Percentiles rank a stretch among this genome's conserved stretches.
phyloP scores from a whole-genome alignment of 2,113 vertebrate genomes.

The Pluvianellus socialis region DNA sequence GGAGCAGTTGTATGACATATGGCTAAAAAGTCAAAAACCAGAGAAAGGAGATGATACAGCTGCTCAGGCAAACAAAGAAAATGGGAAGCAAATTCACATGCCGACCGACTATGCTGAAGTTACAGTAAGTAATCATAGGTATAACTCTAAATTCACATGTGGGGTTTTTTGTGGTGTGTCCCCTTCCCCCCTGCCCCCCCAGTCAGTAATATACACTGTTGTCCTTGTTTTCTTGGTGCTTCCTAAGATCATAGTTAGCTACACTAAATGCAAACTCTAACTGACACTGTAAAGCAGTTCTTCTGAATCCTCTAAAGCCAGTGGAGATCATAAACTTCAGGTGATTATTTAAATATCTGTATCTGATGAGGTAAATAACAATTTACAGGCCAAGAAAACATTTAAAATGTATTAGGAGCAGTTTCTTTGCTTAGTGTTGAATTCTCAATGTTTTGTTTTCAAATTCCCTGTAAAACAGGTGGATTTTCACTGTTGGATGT shows the following conservation, averaged over 20 bases:
- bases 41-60: constrained; percentile 85
- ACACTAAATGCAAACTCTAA: not conserved
- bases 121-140: constrained; percentile 77
- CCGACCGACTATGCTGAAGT: constrained; percentile 97
- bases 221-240: not conserved
- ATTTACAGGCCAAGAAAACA: not conserved
- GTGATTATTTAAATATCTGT: not conserved
- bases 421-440: not conserved
- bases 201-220: not conserved
- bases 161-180: not conserved
- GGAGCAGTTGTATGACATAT: constrained; percentile 95
- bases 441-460: not conserved
- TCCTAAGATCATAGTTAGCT: not conserved
- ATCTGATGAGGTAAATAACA: not conserved
- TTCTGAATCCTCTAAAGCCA: not conserved
- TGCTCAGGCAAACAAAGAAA: constrained; percentile 81
- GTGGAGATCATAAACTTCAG: not conserved
- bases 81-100: constrained; percentile 96
- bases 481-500: constrained; percentile 98
- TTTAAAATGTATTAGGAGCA: not conserved
- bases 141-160: not conserved
- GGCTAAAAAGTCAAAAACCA: constrained; percentile 91
- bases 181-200: no score
- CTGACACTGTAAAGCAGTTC: not conserved
- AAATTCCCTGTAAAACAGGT: constrained; percentile 73